phyloP scores from a whole-genome alignment of 2,888 invertebrate genomes.

The Mactromeris polynyma region DNA sequence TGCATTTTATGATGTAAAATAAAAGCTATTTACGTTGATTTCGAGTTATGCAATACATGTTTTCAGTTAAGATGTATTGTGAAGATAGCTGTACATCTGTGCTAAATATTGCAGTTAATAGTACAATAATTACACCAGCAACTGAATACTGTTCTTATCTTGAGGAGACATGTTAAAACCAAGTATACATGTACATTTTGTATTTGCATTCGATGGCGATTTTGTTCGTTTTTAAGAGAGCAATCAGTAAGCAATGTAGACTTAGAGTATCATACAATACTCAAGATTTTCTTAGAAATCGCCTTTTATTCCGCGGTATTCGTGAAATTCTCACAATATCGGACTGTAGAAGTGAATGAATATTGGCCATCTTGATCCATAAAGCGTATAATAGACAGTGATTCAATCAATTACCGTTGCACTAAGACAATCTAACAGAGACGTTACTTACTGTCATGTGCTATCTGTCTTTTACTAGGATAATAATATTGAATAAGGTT shows the following conservation, averaged over 20 bases:
- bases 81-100: not conserved
- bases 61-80: not conserved
- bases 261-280: not conserved
- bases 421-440: not conserved
- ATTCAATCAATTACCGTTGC: not conserved
- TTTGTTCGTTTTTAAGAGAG: not conserved
- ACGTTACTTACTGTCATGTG: not conserved
- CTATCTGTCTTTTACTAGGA: not conserved
- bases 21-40: not conserved
- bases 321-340: not conserved
- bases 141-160: too few species aligned
- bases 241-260: not conserved
- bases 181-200: too few species aligned
- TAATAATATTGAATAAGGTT: not conserved
- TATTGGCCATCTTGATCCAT: not conserved
- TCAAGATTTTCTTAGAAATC: not conserved
- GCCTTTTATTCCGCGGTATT: not conserved
- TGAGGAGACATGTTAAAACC: too few species aligned
- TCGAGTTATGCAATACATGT: not conserved
- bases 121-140: not conserved
- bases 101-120: not conserved
- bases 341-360: not conserved
- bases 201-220: not conserved
- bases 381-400: not conserved
- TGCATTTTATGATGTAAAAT: not conserved